phyloP scores from a whole-genome alignment of 2,888 invertebrate species.

The Podabrus alpinus region DNA sequence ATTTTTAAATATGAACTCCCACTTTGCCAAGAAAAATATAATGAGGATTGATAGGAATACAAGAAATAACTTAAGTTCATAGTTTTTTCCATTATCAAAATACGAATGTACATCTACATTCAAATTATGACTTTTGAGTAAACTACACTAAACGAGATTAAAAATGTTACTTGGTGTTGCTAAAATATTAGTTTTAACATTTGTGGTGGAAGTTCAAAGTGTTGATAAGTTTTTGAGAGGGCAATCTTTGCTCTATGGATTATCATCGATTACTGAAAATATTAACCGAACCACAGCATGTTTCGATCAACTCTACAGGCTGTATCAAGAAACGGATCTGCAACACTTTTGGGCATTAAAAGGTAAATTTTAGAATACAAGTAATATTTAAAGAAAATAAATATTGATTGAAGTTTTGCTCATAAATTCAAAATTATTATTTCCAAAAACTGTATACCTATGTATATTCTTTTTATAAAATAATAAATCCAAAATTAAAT shows the following conservation, averaged over 20 bases:
- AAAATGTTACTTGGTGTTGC: slow-evolving; percentile 5
- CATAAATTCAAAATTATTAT: background rate
- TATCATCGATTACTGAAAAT: slow-evolving; percentile 36
- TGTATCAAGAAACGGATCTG: slow-evolving; percentile 39
- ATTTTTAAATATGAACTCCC: slow-evolving; percentile 4
- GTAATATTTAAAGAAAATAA: too few relatives aligned
- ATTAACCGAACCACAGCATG: slow-evolving; percentile 33
- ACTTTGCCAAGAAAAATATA: background rate
- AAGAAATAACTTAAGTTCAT: slow-evolving; percentile 2
- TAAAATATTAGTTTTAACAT: slow-evolving; percentile 3
- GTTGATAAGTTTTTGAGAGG: slow-evolving; percentile 35
- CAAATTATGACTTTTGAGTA: background rate
- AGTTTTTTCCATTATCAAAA: slow-evolving; percentile 5
- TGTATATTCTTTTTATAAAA: background rate
- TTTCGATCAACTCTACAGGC: slow-evolving; percentile 34
- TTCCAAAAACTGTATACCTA: too few relatives aligned
- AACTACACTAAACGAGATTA: background rate
- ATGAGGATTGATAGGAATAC: slow-evolving; percentile 13
- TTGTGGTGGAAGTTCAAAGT: slow-evolving; percentile 11
- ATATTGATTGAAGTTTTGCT: too few relatives aligned
- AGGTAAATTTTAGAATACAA: slow-evolving; percentile 36
- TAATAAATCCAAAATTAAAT: background rate
- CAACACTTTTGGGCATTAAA: slow-evolving; percentile 46
- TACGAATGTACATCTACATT: background rate
- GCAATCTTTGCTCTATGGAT: slow-evolving; percentile 42